A percentile compares a stretch with the other conserved stretches of the same genome.
These are phyloP conservation scores for Peromyscus aztecus DNA, from an alignment of 2,797 vertebrate genomes.

Conservation along the genomic window DNA sequence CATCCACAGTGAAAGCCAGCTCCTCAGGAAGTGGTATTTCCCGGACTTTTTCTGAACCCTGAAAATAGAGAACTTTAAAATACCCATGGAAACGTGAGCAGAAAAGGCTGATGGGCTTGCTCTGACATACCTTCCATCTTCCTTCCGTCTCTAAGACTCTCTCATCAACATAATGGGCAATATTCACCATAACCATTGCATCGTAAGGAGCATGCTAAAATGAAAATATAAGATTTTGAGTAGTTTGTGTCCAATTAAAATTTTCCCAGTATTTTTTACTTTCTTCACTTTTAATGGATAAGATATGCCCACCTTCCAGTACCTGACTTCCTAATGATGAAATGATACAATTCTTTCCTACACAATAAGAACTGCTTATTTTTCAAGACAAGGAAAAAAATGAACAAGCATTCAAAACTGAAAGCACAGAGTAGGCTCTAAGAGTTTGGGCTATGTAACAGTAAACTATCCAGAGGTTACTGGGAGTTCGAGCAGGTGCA, in stretches of 20 bases:
- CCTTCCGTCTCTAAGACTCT: constrained; percentile 91
- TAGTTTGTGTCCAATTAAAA: neutral
- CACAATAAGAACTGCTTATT: neutral
- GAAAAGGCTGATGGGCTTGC: constrained; percentile 4
- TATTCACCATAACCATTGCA: constrained; percentile 94
- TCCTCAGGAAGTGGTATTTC: constrained; percentile 92
- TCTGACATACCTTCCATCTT: constrained; percentile 94
- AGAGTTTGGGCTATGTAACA: neutral
- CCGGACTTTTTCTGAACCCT: constrained; percentile 92
- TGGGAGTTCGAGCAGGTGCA: neutral
- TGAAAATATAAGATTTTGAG: constrained; percentile 66
- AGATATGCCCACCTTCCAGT: neutral
- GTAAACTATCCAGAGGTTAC: neutral
- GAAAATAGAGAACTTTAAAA: constrained; percentile 66
- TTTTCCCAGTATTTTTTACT: neutral
- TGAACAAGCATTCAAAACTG: neutral
- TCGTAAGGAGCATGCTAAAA: constrained; percentile 96
- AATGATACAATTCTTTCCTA: neutral
- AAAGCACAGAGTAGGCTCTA: neutral
- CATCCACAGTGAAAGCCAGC: constrained; percentile 94
- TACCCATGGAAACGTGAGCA: neutral
- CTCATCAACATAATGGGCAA: constrained; percentile 91
- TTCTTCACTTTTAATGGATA: constrained; percentile 13
- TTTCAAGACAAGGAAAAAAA: neutral
- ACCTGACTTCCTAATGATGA: neutral